phyloP scores from a whole-genome alignment of 1,140 invertebrate genomes.

The Diabrotica virgifera region DNA sequence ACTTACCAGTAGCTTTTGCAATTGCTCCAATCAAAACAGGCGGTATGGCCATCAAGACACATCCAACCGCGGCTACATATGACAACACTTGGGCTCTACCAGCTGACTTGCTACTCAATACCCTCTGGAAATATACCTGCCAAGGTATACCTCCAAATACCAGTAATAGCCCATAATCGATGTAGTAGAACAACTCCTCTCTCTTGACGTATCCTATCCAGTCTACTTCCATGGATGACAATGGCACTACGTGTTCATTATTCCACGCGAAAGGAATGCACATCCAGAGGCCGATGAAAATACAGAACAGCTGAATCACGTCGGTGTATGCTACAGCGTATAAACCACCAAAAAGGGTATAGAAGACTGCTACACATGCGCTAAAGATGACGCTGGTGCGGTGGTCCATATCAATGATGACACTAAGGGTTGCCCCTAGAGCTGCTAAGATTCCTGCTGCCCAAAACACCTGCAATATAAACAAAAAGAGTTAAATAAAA shows the following conservation, averaged over 20 bases:
- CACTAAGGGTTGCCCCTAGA: constrained; percentile 85
- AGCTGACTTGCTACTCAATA: constrained; percentile 92
- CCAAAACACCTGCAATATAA: constrained; percentile 39
- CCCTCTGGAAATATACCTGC: constrained; percentile 98
- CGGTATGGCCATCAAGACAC: constrained; percentile 94
- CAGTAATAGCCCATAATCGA: constrained; percentile 88
- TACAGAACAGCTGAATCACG: constrained; percentile 97
- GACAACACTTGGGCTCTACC: constrained; percentile 89
- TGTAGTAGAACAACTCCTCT: constrained; percentile 75
- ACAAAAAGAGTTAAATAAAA: background rate
- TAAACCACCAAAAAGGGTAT: constrained; percentile 95
- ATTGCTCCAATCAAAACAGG: constrained; percentile 95
- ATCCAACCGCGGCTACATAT: constrained; percentile 94
- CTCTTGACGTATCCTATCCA: constrained; percentile 83
- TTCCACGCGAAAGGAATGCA: constrained; percentile 94
- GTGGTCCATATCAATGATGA: constrained; percentile 95
- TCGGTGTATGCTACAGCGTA: constrained; percentile 99
- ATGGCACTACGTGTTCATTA: constrained; percentile 76
- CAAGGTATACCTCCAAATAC: constrained; percentile 98
- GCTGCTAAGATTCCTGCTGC: constrained; percentile 45
- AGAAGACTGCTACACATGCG: constrained; percentile 93
- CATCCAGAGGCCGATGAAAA: constrained; percentile 97
- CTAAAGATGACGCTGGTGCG: constrained; percentile 90
- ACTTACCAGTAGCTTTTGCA: constrained; percentile 86
- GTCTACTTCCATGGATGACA: constrained; percentile 77